Percentiles rank a stretch among this genome's conserved stretches.
Evolutionary conservation across 2,797 vertebrate genomes (phyloP).

Genomic region (Peromyscus eremicus): DNA sequence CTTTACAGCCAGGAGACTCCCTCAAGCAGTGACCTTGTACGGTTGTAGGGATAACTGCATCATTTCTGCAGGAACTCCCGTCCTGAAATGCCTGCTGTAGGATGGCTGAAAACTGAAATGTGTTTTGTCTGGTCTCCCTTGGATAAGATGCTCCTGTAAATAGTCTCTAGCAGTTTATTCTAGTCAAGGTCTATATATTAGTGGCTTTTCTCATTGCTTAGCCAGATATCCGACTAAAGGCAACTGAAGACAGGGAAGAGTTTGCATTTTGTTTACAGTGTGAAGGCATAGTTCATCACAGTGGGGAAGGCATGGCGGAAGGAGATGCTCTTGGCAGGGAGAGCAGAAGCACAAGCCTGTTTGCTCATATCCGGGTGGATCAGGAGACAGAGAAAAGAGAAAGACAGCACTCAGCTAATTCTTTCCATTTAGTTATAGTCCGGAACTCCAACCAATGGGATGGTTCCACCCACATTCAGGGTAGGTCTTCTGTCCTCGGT

Average conservation of each 20-base stretch:
- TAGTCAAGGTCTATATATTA: neutral
- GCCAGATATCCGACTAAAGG: neutral
- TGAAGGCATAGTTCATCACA: neutral
- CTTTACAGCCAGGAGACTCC: neutral
- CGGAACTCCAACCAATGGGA: neutral
- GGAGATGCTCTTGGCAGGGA: neutral
- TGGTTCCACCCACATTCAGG: neutral
- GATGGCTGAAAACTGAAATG: constrained; percentile 2
- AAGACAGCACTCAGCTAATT: neutral
- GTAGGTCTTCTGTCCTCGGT: too few species aligned
- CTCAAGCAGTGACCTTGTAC: neutral
- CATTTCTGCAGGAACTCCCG: neutral
- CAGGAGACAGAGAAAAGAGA: neutral
- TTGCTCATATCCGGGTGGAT: neutral
- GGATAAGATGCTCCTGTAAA: neutral
- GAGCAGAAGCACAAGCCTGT: neutral
- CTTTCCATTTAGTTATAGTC: neutral
- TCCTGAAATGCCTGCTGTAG: neutral
- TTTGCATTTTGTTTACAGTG: neutral
- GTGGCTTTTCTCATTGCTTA: neutral
- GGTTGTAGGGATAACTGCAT: neutral
- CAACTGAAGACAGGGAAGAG: neutral
- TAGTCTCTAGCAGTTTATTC: neutral
- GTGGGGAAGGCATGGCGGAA: neutral
- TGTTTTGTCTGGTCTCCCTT: neutral